phyloP scores from a whole-genome alignment of 2,888 invertebrate genomes.

The Netelia fuscicornis region DNA sequence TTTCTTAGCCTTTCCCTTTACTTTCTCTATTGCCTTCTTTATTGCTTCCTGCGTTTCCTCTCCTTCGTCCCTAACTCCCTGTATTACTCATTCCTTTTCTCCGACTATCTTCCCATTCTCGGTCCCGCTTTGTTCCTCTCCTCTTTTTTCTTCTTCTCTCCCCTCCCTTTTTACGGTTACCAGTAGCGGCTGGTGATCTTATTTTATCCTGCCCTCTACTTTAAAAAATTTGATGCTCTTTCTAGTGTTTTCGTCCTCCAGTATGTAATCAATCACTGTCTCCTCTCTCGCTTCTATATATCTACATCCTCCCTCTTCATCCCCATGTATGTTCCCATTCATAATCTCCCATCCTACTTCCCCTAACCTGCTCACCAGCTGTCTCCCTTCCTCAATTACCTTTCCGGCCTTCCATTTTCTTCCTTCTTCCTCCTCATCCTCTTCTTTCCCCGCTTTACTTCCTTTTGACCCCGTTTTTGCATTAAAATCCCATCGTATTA shows the following conservation, averaged over 20 bases:
- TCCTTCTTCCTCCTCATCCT: background rate
- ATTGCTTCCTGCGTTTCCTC: no score
- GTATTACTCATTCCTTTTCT: no score
- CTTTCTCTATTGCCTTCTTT: no score
- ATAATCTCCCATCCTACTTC: constrained; percentile 16
- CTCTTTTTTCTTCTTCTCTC: background rate
- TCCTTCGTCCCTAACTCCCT: no score
- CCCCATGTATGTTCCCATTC: constrained; percentile 19
- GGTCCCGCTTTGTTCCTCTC: background rate
- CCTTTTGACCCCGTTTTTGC: background rate
- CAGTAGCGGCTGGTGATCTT: constrained; percentile 30
- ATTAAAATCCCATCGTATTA: constrained; percentile 27
- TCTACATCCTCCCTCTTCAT: background rate
- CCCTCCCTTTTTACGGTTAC: background rate
- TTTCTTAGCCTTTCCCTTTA: no score
- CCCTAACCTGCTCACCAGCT: background rate
- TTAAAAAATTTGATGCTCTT: background rate
- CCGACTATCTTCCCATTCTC: background rate
- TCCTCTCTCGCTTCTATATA: no score
- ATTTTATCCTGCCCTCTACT: constrained; percentile 11
- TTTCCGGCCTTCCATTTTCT: background rate
- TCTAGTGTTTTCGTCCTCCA: background rate
- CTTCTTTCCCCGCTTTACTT: background rate
- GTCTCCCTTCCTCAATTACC: background rate
- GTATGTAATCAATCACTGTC: no score